Evolutionary conservation across 2,797 vertebrate genomes (phyloP).

Genomic region (Merluccius polli): DNA sequence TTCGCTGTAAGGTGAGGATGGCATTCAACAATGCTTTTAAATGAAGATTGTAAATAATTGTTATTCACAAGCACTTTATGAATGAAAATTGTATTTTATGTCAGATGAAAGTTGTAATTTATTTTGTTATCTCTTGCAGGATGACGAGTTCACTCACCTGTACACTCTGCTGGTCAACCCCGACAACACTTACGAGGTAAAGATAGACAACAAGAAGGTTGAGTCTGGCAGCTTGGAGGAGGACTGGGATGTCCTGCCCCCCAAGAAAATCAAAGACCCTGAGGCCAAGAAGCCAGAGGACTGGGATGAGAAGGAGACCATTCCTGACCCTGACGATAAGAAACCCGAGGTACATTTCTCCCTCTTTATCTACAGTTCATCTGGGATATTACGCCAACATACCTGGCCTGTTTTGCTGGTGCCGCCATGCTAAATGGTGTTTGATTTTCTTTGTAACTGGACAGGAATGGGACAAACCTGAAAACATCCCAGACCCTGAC

Average conservation of each 20-base stretch:
- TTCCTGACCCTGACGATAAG: conserved; percentile 79
- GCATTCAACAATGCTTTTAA: neutral
- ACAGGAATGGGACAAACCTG: conserved; percentile 82
- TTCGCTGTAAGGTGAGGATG: conserved; percentile 79
- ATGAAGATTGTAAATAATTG: neutral
- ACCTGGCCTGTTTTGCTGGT: neutral
- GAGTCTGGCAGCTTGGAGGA: conserved; percentile 78
- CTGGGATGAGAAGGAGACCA: conserved; percentile 80
- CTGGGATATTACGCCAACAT: neutral
- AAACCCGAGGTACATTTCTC: conserved; percentile 75
- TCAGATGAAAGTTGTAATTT: neutral
- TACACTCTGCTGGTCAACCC: conserved; percentile 81
- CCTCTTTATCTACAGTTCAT: neutral
- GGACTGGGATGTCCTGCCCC: conserved; percentile 83
- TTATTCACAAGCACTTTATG: neutral
- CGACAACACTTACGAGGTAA: conserved; percentile 84
- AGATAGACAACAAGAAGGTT: conserved; percentile 84
- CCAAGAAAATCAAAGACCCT: conserved; percentile 79
- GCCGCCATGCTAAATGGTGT: neutral
- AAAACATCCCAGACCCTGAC: conserved; percentile 81
- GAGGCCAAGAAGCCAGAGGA: conserved; percentile 81
- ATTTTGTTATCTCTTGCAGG: conserved; percentile 56
- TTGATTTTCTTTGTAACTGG: conserved; percentile 5
- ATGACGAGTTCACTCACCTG: conserved; percentile 81
- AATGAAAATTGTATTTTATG: neutral